A percentile compares a stretch with the other conserved stretches of the same genome.
phyloP scores from a whole-genome alignment of 2,888 invertebrate genomes.

The Drosophila formosana region DNA sequence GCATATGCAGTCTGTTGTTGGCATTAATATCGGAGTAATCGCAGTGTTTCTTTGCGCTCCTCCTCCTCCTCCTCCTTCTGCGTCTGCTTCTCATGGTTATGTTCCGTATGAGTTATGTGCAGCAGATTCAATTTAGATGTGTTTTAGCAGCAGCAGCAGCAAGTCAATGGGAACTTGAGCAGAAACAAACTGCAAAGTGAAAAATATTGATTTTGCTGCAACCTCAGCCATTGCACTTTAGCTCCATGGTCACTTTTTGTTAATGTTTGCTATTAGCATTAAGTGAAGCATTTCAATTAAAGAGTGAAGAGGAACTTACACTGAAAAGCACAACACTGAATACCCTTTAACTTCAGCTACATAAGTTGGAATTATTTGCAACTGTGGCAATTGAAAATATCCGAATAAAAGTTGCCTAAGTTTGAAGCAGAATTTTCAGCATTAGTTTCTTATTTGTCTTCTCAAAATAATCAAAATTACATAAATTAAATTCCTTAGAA shows the following conservation, averaged over 20 bases:
- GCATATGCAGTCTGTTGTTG: conserved; percentile 48
- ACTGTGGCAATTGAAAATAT: no score
- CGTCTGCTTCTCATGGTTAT: neutral
- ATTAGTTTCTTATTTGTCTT: no score
- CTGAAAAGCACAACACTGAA: no score
- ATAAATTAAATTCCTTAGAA: no score
- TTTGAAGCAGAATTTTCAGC: no score
- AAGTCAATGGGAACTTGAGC: conserved; percentile 1
- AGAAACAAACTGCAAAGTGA: conserved; percentile 4
- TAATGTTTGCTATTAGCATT: neutral
- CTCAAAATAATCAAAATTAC: no score
- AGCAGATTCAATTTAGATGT: conserved; percentile 32
- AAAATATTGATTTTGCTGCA: conserved; percentile 9
- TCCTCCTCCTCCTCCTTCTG: neutral
- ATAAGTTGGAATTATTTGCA: no score
- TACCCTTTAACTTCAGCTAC: no score
- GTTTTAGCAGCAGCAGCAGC: conserved; percentile 4
- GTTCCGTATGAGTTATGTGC: conserved; percentile 42
- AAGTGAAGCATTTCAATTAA: neutral
- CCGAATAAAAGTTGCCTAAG: no score
- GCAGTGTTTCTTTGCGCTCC: conserved; percentile 12
- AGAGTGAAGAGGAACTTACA: no score
- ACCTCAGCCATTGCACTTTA: neutral
- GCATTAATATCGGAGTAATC: conserved; percentile 21
- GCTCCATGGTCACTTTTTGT: conserved; percentile 5